Evolutionary conservation across 2,113 vertebrate genomes (phyloP), one percentile per base, ranked within the genome.

Genomic region (Xenopus borealis): DNA sequence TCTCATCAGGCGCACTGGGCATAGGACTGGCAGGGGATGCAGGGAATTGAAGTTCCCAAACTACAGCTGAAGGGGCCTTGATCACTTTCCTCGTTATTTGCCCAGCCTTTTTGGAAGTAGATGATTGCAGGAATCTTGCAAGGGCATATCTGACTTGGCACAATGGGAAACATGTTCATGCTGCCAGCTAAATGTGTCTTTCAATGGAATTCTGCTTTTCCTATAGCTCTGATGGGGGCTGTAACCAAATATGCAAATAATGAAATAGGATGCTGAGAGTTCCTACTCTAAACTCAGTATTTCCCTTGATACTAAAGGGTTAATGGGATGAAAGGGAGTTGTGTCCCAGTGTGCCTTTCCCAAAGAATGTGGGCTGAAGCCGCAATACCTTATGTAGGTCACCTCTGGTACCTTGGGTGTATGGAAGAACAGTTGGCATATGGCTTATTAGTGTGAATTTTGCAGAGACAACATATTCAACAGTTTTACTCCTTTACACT

Each of bases 81-180:
- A n/a, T 40, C 7, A 44, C 45, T 52, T 63, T 59, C 12, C 46
- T 53, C 45, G 63, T 72, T 58, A 72, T 52, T 40, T 72, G 63
- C 19, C 46, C 23, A 27, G 23, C 46, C 44, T 20, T 50, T 45
- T 20, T 62, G 59, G 20, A 27, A 27, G 23, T 27, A 27, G 23
- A 27, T 27, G 70, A 33, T 66, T 46, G 63, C 40, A 66, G 63
- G 12, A 66, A 19, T 46, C n/a, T 18, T 58, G 62, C 69, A 71
- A 71, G 57, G 69, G 69, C 69, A 71, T 10, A 62, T 71, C 59
- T 62, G 40, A 47, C 69, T 71, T 59, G 69, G 40, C 58, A 59
- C 40, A 71, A 27, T 30, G 14, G 44, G 18, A 46, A 19, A 47
- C 40, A 17, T 58, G 20, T 13, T 16, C 62, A 23, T 9, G 13